Conservation (phyloP, 2,113 vertebrate genomes). For the Catagonus wagneri region DNA sequence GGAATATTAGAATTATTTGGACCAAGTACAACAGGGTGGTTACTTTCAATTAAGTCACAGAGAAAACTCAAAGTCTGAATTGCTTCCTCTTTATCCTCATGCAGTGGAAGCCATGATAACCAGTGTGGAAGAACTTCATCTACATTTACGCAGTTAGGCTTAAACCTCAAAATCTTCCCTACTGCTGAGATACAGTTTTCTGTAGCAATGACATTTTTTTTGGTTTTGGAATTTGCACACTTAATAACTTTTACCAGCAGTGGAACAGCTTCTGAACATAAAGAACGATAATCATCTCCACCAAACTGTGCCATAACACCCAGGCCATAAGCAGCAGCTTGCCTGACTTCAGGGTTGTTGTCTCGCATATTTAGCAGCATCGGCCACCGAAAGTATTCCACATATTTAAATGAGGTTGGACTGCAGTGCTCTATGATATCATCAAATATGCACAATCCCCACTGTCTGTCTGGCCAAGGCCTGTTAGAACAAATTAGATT, state of each 20-base stretch:
- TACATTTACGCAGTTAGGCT: conserved; percentile 96
- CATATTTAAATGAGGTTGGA: conserved; percentile 97
- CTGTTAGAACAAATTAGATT: conserved; percentile 96
- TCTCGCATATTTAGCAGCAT: conserved; percentile 96
- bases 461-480: conserved; percentile 98
- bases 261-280: conserved; percentile 97
- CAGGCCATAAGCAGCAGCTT: conserved; percentile 97
- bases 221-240: conserved; percentile 94
- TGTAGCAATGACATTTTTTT: conserved; percentile 98
- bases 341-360: conserved; percentile 95
- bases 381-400: conserved; percentile 95
- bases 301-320: conserved; percentile 99
- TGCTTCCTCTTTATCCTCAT: conserved; percentile 99
- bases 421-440: conserved; percentile 99
- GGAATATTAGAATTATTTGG: conserved; percentile 98
- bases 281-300: conserved; percentile 95
- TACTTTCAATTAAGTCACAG: conserved; percentile 99
- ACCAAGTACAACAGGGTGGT: conserved; percentile 96
- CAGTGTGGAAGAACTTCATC: conserved; percentile 97
- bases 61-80: conserved; percentile 97
- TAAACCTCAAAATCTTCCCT: conserved; percentile 97
- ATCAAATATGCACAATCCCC: conserved; percentile 99
- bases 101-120: conserved; percentile 98
- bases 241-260: conserved; percentile 96
- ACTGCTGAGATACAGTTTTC: conserved; percentile 99